Conservation (phyloP, 2,113 vertebrate genomes). For the Carettochelys insculpta region DNA sequence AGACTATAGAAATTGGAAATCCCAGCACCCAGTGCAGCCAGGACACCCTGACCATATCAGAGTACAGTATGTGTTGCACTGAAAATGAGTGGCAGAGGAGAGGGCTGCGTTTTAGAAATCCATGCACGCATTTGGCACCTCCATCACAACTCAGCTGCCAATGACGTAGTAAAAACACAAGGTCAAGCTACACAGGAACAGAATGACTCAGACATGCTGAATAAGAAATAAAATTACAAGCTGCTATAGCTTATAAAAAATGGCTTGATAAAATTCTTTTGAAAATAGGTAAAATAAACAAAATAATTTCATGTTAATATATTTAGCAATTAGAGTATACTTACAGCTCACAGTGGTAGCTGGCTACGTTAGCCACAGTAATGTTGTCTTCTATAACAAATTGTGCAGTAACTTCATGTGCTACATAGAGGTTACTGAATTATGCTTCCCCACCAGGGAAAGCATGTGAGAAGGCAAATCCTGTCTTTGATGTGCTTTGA, state of each 20-base stretch:
- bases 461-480: background rate
- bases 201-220: background rate
- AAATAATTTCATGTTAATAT: background rate
- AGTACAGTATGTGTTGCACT: background rate
- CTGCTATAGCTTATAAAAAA: background rate
- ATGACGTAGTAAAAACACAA: background rate
- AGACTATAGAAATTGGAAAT: background rate
- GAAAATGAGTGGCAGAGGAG: background rate
- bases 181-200: background rate
- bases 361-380: background rate
- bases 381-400: background rate
- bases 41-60: background rate
- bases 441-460: background rate
- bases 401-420: background rate
- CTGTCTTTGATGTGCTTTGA: background rate
- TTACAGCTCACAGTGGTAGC: background rate
- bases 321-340: background rate
- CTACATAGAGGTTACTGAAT: background rate
- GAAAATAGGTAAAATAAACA: background rate
- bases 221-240: background rate
- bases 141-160: too few species aligned
- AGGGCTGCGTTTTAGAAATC: background rate
- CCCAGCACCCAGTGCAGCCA: background rate
- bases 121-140: background rate
- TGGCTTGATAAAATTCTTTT: background rate